A percentile compares a stretch with the other conserved stretches of the same genome.
Evolutionary conservation across 2,888 invertebrate species (phyloP).

Genomic region (Elegia similella): DNA sequence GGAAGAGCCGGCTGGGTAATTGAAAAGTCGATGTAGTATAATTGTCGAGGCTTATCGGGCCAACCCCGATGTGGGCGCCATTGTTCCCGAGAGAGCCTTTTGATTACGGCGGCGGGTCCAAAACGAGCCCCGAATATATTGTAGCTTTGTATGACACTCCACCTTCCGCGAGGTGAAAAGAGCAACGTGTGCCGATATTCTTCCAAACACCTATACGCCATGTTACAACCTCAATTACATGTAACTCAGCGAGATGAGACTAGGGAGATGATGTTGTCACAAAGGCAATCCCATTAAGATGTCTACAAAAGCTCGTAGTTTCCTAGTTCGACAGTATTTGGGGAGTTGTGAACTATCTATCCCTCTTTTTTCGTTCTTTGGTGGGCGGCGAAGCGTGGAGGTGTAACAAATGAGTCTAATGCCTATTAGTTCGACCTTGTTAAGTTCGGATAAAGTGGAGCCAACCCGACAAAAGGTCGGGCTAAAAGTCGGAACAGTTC

Average conservation of each 20-base stretch:
- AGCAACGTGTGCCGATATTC: slow-evolving; percentile 47
- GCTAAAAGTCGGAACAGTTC: slow-evolving; percentile 48
- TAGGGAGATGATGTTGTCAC: slow-evolving; percentile 14
- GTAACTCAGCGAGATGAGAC: background rate
- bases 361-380: slow-evolving; percentile 64
- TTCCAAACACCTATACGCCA: slow-evolving; percentile 23
- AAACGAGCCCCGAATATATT: slow-evolving; percentile 71
- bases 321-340: slow-evolving; percentile 41
- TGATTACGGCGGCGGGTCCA: slow-evolving; percentile 71
- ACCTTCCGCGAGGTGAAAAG: slow-evolving; percentile 70
- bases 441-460: slow-evolving; percentile 70
- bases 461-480: slow-evolving; percentile 50
- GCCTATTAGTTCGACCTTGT: slow-evolving; percentile 75
- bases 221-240: background rate
- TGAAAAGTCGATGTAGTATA: slow-evolving; percentile 82
- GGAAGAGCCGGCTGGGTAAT: slow-evolving; percentile 75
- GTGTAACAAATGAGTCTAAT: slow-evolving; percentile 73
- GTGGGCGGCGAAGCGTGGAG: slow-evolving; percentile 64
- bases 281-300: slow-evolving; percentile 16
- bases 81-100: slow-evolving; percentile 79
- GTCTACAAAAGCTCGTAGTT: slow-evolving; percentile 13
- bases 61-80: slow-evolving; percentile 77
- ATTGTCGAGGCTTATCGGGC: slow-evolving; percentile 79
- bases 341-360: slow-evolving; percentile 50
- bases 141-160: slow-evolving; percentile 77